Evolutionary conservation across 2,888 invertebrate species (phyloP).

Genomic region (Galerucella nymphaeae): DNA sequence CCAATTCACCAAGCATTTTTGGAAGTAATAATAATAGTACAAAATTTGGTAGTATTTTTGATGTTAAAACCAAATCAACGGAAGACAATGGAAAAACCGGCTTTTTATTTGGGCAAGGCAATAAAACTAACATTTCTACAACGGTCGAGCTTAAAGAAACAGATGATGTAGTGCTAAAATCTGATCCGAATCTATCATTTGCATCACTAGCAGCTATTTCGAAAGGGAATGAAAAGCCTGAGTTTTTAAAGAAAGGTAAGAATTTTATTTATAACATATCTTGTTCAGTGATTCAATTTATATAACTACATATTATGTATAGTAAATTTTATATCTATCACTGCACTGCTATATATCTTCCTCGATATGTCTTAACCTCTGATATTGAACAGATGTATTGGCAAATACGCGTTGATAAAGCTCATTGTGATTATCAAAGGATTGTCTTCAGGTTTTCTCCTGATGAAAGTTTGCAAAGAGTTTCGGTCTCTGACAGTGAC

Average conservation of each 20-base stretch:
- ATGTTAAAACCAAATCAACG: background rate
- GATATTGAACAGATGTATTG: too few relatives aligned
- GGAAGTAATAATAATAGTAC: background rate
- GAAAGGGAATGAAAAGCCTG: conserved; percentile 44
- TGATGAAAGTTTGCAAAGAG: too few relatives aligned
- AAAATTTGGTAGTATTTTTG: background rate
- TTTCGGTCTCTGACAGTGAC: too few relatives aligned
- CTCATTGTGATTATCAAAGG: too few relatives aligned
- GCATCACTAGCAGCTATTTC: conserved; percentile 59
- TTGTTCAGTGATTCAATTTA: background rate
- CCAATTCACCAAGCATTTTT: background rate
- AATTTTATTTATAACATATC: background rate
- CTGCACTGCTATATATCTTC: too few relatives aligned
- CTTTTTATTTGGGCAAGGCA: background rate
- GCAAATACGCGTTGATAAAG: too few relatives aligned
- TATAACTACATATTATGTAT: too few relatives aligned
- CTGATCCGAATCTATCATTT: conserved; percentile 59
- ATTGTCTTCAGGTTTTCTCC: too few relatives aligned
- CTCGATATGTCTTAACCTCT: too few relatives aligned
- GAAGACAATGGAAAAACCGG: background rate
- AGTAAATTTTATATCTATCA: too few relatives aligned
- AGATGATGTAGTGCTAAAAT: conserved; percentile 57
- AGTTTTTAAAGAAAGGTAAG: conserved; percentile 46
- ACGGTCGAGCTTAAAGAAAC: conserved; percentile 47
- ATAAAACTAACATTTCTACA: conserved; percentile 10